Conservation (phyloP, 2,797 vertebrate species). For the Sarcoramphus papa region DNA sequence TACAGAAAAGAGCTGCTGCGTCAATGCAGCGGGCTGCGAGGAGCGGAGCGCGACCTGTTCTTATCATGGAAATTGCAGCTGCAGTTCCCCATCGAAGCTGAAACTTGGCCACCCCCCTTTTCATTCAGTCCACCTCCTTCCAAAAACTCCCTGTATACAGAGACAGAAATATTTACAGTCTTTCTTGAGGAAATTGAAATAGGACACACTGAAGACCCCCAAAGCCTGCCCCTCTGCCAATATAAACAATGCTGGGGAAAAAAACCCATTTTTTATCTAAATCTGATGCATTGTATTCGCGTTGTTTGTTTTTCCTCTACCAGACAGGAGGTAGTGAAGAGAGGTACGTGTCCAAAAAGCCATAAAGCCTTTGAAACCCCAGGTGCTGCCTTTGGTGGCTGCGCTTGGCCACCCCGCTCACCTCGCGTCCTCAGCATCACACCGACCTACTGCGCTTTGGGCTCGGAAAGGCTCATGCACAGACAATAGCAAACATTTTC, state of each 20-base stretch:
- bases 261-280: background rate
- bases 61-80: background rate
- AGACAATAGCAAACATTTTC: rapidly evolving
- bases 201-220: background rate
- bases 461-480: background rate
- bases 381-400: background rate
- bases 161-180: constrained; percentile 1
- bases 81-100: background rate
- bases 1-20: rapidly evolving
- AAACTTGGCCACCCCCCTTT: background rate
- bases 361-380: background rate
- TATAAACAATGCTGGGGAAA: background rate
- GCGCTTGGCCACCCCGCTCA: background rate
- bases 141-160: background rate
- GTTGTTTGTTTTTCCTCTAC: background rate
- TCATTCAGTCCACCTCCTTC: background rate
- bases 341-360: background rate
- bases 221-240: background rate
- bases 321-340: background rate
- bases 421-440: background rate
- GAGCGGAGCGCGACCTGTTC: rapidly evolving
- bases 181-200: constrained; percentile 11
- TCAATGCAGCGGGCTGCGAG: rapidly evolving
- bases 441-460: rapidly evolving
- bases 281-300: background rate